A percentile compares a stretch with the other conserved stretches of the same genome.
Evolutionary conservation across 2,888 invertebrate species (phyloP).

Genomic region (Epinotia ramella): DNA sequence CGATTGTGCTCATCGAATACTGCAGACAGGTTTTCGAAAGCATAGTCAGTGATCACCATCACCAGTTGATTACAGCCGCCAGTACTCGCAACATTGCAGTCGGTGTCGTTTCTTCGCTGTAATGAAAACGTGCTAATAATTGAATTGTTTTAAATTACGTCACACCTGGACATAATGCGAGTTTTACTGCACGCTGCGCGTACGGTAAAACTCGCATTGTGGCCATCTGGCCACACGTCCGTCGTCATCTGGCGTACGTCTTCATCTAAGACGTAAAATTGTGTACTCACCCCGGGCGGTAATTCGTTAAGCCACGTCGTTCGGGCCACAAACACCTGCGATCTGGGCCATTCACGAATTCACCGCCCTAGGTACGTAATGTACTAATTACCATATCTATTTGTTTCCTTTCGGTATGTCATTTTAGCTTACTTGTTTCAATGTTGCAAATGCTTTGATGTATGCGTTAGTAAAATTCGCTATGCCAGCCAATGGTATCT

Average conservation of each 20-base stretch:
- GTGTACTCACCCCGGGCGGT: too few species aligned
- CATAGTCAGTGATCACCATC: constrained; percentile 98
- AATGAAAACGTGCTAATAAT: constrained; percentile 25
- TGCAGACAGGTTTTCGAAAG: constrained; percentile 95
- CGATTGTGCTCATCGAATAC: constrained; percentile 93
- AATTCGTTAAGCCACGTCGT: too few species aligned
- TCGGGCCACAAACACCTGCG: too few species aligned
- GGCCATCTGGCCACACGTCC: too few species aligned
- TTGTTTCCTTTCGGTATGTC: neutral
- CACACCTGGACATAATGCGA: too few species aligned
- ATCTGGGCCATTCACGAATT: too few species aligned
- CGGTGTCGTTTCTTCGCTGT: constrained; percentile 60
- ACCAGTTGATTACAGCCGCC: constrained; percentile 97
- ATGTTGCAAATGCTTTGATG: constrained; percentile 92
- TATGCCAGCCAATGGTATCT: constrained; percentile 89
- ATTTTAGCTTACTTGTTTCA: constrained; percentile 86
- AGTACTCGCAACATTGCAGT: constrained; percentile 70
- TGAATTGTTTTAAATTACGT: neutral
- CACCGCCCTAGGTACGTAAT: too few species aligned
- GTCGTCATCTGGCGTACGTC: too few species aligned
- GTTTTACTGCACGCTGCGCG: too few species aligned
- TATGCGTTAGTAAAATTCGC: constrained; percentile 95
- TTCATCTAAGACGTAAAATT: too few species aligned
- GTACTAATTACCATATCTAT: neutral
- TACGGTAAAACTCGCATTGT: too few species aligned